These are phyloP conservation scores for Ditula angustiorana DNA, from an alignment of 2,888 invertebrate species.

Conservation along the genomic window DNA sequence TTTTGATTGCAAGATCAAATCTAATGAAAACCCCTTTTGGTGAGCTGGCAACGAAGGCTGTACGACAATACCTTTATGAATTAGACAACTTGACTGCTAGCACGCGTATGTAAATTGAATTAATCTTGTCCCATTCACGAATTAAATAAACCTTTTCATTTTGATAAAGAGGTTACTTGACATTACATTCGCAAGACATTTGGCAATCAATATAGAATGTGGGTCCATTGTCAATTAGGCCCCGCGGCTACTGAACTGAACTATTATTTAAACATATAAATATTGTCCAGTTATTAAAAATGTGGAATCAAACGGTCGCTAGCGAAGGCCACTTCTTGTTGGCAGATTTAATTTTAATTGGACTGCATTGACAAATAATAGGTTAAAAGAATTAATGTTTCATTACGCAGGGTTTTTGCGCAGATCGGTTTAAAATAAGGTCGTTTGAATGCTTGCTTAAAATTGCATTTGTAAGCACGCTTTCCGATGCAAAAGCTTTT, in stretches of 20 bases:
- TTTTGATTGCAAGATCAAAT: background rate
- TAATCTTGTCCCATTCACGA: constrained; percentile 3
- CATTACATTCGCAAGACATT: constrained; percentile 14
- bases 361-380: background rate
- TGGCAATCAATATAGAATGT: constrained; percentile 13
- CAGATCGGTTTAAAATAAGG: background rate
- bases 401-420: background rate
- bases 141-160: background rate
- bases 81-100: background rate
- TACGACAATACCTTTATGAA: background rate
- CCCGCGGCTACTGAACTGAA: constrained; percentile 47
- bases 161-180: constrained; percentile 22
- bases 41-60: background rate
- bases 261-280: constrained; percentile 51
- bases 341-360: constrained; percentile 16
- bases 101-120: constrained; percentile 1
- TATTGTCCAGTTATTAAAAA: constrained; percentile 47
- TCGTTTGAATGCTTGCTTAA: background rate
- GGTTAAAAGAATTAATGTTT: background rate
- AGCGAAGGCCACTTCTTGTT: constrained; percentile 12
- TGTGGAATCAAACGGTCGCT: constrained; percentile 53
- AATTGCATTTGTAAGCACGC: background rate
- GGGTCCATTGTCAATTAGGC: constrained; percentile 56
- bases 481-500: background rate
- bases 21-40: background rate